Evolutionary conservation across 1,140 invertebrate species (phyloP), one percentile per base, ranked within the genome.

Genomic region (Aleiodes sp.): DNA sequence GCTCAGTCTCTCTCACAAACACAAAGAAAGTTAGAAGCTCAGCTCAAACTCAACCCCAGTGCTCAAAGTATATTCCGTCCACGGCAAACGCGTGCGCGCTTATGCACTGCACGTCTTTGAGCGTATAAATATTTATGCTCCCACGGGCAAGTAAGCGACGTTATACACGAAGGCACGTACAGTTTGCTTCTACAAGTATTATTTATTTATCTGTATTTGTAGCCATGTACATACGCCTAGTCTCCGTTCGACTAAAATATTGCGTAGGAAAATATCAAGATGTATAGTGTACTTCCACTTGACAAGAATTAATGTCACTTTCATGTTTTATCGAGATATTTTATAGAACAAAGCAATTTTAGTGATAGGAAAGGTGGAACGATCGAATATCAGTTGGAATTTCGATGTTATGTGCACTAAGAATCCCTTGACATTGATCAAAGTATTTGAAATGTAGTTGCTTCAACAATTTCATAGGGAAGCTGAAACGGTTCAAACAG

Each of bases 51-150:
- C 26, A 61, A 14, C 26, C 31, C 2, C 31, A 63, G 7, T 21
- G n/a, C 62, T 21, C 24, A 70, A 67, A 65, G 60, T 70, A 31
- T 59, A 73, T 73, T 73, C 71, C 29, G 33, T 73, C 19, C 68
- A 68, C 71, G 71, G 46, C 41, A 37, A 67, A 70, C 68, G 60
- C 71, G 68, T 70, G 68, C 68, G 60, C 60, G 37, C 43, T 73
- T 70, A 73, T 73, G 64, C 71, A 67, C 43, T 59, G 68, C 71
- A 70, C 71, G 71, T 73, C 68, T 73, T 46, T 67, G 64, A 52
- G 37, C 60, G 37, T 70, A 73, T 73, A 73, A 73, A 73, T 73
- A 73, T 73, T 70, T 73, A 73, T 73, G 64, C 64, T 70, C 67
- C 68, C 65, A 70, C 57, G 63, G 61, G 64, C 67, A 62, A 63